phyloP scores from a whole-genome alignment of 2,888 invertebrate genomes.

The Cosmia pyralina region DNA sequence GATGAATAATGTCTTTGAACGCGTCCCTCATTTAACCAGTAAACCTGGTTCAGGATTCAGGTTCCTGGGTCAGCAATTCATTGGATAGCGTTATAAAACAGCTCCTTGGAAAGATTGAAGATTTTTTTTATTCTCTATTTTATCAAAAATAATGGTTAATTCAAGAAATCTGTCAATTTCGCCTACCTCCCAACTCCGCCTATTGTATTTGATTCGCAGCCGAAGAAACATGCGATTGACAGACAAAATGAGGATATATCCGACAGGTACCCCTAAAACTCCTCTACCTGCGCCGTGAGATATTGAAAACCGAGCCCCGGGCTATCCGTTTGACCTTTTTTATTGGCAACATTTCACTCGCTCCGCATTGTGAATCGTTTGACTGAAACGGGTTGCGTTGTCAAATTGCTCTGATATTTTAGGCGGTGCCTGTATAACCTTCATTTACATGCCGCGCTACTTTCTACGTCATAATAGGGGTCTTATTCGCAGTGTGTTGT shows the following conservation, averaged over 20 bases:
- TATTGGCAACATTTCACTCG: constrained; percentile 88
- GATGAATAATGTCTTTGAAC: neutral
- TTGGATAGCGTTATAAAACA: no score
- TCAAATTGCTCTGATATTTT: constrained; percentile 85
- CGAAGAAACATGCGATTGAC: constrained; percentile 79
- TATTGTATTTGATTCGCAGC: constrained; percentile 65
- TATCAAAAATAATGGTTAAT: constrained; percentile 3
- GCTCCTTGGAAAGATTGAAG: neutral
- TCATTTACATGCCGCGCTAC: constrained; percentile 77
- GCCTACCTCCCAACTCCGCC: constrained; percentile 15
- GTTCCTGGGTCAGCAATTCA: neutral
- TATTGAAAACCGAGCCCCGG: constrained; percentile 86
- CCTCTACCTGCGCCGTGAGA: constrained; percentile 80
- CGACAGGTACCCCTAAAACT: constrained; percentile 75
- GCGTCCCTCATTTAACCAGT: neutral
- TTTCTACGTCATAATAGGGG: constrained; percentile 74
- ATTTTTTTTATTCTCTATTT: neutral
- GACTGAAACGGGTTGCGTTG: constrained; percentile 83
- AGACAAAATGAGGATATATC: constrained; percentile 82
- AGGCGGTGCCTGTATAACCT: constrained; percentile 76
- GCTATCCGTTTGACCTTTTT: constrained; percentile 87
- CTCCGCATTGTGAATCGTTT: constrained; percentile 84
- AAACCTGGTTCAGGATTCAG: neutral
- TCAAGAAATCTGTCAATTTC: constrained; percentile 20
- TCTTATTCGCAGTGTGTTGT: constrained; percentile 71